A percentile compares a stretch with the other conserved stretches of the same genome.
phyloP scores from a whole-genome alignment of 2,113 vertebrate genomes.

The Dascyllus trimaculatus region DNA sequence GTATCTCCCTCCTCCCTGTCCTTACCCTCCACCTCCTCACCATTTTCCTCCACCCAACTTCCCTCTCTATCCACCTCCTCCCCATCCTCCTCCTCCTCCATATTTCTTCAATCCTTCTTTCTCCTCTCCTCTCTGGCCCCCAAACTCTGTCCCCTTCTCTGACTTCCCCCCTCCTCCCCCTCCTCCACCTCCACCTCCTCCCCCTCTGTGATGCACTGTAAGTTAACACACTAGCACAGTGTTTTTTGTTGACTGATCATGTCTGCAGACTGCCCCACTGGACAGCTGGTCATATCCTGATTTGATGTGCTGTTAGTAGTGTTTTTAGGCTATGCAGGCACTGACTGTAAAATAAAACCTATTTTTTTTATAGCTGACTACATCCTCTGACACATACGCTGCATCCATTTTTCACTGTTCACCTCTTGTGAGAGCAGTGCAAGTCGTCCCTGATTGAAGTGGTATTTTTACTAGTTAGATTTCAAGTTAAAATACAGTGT shows the following conservation, averaged over 20 bases:
- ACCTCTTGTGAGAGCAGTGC: too few relatives aligned
- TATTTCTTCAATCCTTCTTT: constrained; percentile 66
- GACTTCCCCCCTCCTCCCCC: constrained; percentile 60
- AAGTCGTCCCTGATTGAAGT: too few relatives aligned
- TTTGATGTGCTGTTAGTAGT: not conserved
- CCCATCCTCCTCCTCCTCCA: constrained; percentile 65
- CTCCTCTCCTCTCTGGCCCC: constrained; percentile 56
- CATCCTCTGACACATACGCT: too few relatives aligned
- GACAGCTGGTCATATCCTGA: too few relatives aligned
- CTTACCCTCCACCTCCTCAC: constrained; percentile 57
- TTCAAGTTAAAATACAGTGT: too few relatives aligned
- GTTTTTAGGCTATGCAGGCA: not conserved
- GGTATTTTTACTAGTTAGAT: too few relatives aligned
- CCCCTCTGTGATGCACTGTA: constrained; percentile 56
- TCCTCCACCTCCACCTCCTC: constrained; percentile 29
- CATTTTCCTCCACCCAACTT: constrained; percentile 56
- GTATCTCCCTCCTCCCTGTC: constrained; percentile 63
- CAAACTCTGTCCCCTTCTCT: constrained; percentile 52
- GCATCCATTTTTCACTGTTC: too few relatives aligned
- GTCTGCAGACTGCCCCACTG: too few relatives aligned
- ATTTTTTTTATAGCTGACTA: not conserved
- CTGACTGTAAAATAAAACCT: not conserved
- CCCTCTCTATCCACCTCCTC: constrained; percentile 60
- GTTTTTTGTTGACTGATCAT: too few relatives aligned
- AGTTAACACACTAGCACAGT: not conserved